A percentile compares a stretch with the other conserved stretches of the same genome.
Evolutionary conservation across 1,140 invertebrate genomes (phyloP).

Genomic region (Steinernema khuongi): DNA sequence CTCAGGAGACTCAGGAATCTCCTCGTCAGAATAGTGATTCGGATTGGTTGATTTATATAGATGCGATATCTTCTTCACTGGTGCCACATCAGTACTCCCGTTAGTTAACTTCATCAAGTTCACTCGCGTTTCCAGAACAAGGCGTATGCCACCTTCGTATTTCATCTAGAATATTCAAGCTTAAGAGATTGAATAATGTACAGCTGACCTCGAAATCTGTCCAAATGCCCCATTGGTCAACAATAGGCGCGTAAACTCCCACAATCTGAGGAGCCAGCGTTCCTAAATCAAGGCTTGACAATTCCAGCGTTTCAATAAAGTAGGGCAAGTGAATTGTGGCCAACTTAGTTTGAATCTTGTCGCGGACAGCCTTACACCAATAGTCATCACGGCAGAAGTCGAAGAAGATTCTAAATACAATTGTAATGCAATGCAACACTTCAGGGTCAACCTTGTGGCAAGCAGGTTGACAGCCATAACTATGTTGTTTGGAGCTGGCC

Average conservation of each 20-base stretch:
- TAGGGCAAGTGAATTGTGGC: conserved; percentile 78
- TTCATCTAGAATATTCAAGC: conserved; percentile 83
- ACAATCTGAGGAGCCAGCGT: conserved; percentile 72
- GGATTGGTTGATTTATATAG: conserved; percentile 25
- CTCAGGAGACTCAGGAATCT: conserved; percentile 55
- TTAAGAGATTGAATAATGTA: conserved; percentile 66
- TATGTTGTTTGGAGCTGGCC: conserved; percentile 36
- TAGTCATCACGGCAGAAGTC: conserved; percentile 70
- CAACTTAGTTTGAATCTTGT: conserved; percentile 78
- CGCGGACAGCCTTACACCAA: conserved; percentile 64
- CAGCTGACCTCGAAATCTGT: conserved; percentile 75
- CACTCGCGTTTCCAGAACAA: conserved; percentile 88
- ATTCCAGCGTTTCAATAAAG: conserved; percentile 76
- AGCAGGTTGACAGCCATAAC: conserved; percentile 46
- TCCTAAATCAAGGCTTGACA: conserved; percentile 74
- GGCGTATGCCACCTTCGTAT: conserved; percentile 78
- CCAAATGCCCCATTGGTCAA: conserved; percentile 85
- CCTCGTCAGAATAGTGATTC: conserved; percentile 52
- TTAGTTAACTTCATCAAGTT: conserved; percentile 78
- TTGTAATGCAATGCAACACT: conserved; percentile 8
- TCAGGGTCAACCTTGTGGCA: conserved; percentile 25
- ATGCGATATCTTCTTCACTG: conserved; percentile 23
- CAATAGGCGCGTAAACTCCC: conserved; percentile 67
- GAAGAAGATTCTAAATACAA: conserved; percentile 69
- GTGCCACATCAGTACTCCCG: conserved; percentile 27